Conservation (phyloP, 1,140 invertebrate genomes). For the Drosophila nebulosa region DNA sequence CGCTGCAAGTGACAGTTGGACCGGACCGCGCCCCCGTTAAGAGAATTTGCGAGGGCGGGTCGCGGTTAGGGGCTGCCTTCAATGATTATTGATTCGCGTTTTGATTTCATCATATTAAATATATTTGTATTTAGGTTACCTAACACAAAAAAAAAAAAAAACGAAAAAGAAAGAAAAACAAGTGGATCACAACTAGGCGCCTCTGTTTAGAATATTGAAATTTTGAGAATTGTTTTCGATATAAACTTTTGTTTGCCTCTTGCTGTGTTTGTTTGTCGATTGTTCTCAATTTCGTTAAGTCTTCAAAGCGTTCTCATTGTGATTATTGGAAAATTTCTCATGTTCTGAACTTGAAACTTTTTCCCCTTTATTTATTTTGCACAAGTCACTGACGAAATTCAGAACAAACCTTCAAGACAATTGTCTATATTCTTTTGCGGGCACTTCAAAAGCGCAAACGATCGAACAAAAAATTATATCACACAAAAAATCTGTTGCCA, state of each 20-base stretch:
- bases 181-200: no score
- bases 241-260: neutral
- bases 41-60: no score
- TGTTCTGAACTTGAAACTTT: neutral
- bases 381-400: neutral
- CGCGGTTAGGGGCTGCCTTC: no score
- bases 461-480: conserved; percentile 25
- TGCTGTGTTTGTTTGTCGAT: neutral
- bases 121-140: no score
- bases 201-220: no score
- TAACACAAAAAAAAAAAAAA: no score
- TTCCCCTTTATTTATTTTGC: neutral
- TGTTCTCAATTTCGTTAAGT: neutral
- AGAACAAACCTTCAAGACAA: neutral
- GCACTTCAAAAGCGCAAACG: conserved; percentile 49
- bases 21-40: no score
- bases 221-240: neutral
- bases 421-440: conserved; percentile 61
- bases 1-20: neutral
- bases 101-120: no score
- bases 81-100: no score
- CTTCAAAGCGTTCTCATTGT: neutral
- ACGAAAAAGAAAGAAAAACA: no score
- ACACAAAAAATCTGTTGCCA: conserved; percentile 14
- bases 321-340: neutral